These are phyloP conservation scores for Oreochromis niloticus DNA, from an alignment of 2,113 vertebrate species.

Conservation along the genomic window DNA sequence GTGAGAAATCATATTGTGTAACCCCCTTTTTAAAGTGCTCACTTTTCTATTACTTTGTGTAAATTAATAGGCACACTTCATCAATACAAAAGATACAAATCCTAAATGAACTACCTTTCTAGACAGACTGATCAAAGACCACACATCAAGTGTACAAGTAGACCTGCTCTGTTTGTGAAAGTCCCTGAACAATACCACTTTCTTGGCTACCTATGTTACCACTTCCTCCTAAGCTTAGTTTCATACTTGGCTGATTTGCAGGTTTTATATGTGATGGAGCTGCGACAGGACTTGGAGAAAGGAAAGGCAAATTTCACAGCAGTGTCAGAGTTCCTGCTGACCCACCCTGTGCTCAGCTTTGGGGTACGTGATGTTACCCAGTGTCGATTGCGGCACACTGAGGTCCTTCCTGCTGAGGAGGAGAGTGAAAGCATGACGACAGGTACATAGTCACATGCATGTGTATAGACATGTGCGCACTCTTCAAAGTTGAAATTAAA, in stretches of 20 bases:
- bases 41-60: not conserved
- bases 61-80: not conserved
- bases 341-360: conserved; percentile 96
- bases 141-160: not conserved
- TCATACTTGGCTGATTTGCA: conserved; percentile 35
- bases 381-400: conserved; percentile 83
- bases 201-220: not conserved
- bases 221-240: not conserved
- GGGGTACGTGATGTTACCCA: conserved; percentile 89
- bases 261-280: conserved; percentile 98
- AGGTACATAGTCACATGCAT: conserved; percentile 64
- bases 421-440: conserved; percentile 83
- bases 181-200: not conserved
- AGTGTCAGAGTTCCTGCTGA: conserved; percentile 94
- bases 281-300: conserved; percentile 90
- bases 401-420: conserved; percentile 91
- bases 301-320: conserved; percentile 92
- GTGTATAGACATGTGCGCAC: not conserved
- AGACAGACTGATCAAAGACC: not conserved
- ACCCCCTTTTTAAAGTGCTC: not conserved
- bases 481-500: not conserved
- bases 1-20: not conserved
- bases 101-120: not conserved
- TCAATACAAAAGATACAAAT: not conserved
- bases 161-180: not conserved